Evolutionary conservation across 1,140 invertebrate genomes (phyloP).

Genomic region (Sweltsa coloradensis): DNA sequence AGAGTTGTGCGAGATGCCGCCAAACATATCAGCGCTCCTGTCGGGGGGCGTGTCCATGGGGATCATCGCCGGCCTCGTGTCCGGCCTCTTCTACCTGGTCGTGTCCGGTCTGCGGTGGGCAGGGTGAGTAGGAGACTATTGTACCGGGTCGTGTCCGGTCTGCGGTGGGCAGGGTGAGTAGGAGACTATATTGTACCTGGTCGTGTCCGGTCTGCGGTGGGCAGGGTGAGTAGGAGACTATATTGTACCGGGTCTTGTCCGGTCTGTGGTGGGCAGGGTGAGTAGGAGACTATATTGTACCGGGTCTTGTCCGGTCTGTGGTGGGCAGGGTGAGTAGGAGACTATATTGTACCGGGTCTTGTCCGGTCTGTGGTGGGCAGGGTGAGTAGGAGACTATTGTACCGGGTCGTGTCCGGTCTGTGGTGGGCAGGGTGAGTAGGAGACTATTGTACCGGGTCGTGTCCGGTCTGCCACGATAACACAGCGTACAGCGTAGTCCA

Average conservation of each 20-base stretch:
- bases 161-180: constrained; percentile 15
- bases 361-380: constrained; percentile 12
- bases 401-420: constrained; percentile 11
- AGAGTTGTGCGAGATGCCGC: constrained; percentile 10
- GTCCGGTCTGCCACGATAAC: constrained; percentile 7
- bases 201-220: constrained; percentile 11
- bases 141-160: constrained; percentile 12
- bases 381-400: constrained; percentile 12
- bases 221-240: constrained; percentile 16
- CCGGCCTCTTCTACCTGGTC: constrained; percentile 12
- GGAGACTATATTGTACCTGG: constrained; percentile 7
- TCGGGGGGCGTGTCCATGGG: constrained; percentile 11
- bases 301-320: too few species aligned
- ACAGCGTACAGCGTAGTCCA: too few species aligned
- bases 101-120: constrained; percentile 12
- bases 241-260: too few species aligned
- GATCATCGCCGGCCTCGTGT: constrained; percentile 10
- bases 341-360: constrained; percentile 12
- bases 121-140: constrained; percentile 11
- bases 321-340: too few species aligned
- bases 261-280: too few species aligned
- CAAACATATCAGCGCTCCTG: constrained; percentile 5
- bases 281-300: too few species aligned
- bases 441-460: constrained; percentile 9
- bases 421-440: constrained; percentile 14